Base-by-base conservation (phyloP, 2,888 invertebrate genomes). In the Sepioteuthis lessoniana region DNA sequence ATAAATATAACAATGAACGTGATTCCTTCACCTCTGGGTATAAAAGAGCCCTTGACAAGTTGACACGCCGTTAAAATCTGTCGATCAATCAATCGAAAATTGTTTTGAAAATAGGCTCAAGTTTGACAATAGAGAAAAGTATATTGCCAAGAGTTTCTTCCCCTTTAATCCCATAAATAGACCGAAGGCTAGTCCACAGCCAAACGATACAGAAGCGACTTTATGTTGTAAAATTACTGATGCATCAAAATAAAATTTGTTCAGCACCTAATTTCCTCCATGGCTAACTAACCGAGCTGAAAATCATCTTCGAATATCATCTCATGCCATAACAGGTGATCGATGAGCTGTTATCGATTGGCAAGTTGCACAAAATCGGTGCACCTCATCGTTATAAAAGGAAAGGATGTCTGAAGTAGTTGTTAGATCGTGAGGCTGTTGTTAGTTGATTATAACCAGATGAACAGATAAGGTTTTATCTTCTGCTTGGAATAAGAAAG, bases 341-440 rank as follows among this genome's bases (percentile, higher is more conserved):
- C 76, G 76, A 76, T 76, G 76, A 76, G 76, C 35, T 76, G 13
- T 76, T 76, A 76, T 76, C 35, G 76, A 76, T 76, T 76, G n/a
- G n/a, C 10, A 76, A n/a, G n/a, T 76, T 76, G 76, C 76, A 76
- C 76, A 76, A n/a, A 76, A 76, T 76, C 76, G 35, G 13, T 76
- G 76, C 76, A 76, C n/a, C 76, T 35, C n/a, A 76, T 76, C 76
- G n/a, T 76, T 76, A 76, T 76, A n/a, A 76, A 76, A n/a, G 76
- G 76, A 76, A 76, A 76, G 35, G 76, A n/a, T 35, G 76, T 76
- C 35, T 76, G 76, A 76, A 76, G 76, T 76, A 13, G n/a, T 13
- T 76, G 76, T 35, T 35, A 16, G 76, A n/a, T 4, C 3, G 76
- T 8, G 76, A 76, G 76, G 76, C 35, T 19, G 76, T 76, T 76